phyloP scores from a whole-genome alignment of 2,113 vertebrate species.

The Pteronura brasiliensis region DNA sequence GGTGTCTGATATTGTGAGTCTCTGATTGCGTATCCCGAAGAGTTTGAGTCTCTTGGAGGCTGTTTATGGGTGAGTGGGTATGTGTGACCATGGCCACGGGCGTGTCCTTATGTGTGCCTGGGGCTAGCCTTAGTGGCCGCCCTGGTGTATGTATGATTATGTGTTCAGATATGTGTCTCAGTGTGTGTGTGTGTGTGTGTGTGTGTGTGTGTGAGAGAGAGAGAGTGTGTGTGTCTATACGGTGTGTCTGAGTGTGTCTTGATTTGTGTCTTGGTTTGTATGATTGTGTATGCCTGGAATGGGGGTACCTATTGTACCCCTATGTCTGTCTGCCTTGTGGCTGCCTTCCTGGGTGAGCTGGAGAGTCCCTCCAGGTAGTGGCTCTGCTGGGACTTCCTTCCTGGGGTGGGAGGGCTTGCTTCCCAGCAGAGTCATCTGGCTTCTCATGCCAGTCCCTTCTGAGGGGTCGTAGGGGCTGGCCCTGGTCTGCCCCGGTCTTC shows the following conservation, averaged over 20 bases:
- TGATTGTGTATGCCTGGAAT: background rate
- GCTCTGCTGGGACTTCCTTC: constrained; percentile 2
- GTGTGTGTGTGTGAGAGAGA: background rate
- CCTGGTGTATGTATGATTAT: background rate
- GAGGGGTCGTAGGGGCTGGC: background rate
- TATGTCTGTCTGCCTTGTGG: background rate
- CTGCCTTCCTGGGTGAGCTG: background rate
- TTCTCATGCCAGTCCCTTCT: background rate
- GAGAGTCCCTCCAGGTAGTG: constrained; percentile 41
- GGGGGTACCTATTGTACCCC: background rate
- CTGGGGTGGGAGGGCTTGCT: background rate
- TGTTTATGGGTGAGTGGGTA: background rate
- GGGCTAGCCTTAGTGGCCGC: background rate
- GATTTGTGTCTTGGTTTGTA: background rate
- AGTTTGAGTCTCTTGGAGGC: background rate
- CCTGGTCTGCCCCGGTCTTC: background rate
- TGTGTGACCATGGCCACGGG: background rate
- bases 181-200: background rate
- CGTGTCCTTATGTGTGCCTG: background rate
- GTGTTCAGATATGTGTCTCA: background rate
- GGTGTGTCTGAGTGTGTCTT: background rate
- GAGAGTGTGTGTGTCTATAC: background rate
- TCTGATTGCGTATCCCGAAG: background rate
- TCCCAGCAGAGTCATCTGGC: constrained; percentile 37
- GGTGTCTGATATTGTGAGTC: background rate